A percentile compares a stretch with the other conserved stretches of the same genome.
Conservation (phyloP, 2,888 invertebrate species). For the Drosophila paranaensis region DNA sequence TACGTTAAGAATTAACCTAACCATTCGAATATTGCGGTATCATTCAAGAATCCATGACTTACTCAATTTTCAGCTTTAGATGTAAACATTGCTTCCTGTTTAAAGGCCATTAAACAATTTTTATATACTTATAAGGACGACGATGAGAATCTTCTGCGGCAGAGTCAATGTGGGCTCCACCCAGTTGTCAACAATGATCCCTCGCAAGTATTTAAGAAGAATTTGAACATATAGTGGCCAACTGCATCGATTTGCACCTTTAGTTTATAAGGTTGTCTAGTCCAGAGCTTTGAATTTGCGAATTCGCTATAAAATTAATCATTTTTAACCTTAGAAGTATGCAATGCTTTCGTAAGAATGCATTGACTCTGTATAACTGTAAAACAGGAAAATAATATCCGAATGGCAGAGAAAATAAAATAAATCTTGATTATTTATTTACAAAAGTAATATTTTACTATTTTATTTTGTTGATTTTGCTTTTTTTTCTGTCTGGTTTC, state of each 20-base stretch:
- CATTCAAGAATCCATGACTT: neutral
- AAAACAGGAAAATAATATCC: neutral
- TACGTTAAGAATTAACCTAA: too few species aligned
- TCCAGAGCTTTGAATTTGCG: neutral
- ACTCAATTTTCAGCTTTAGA: neutral
- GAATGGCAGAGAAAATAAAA: neutral
- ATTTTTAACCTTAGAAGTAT: neutral
- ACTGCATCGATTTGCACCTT: neutral
- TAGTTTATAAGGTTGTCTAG: neutral
- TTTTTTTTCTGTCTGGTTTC: conserved; percentile 44
- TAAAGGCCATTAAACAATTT: too few species aligned
- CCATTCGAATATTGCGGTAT: neutral
- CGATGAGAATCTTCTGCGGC: too few species aligned
- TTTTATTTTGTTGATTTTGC: conserved; percentile 70
- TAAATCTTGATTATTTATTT: conserved; percentile 60
- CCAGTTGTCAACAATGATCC: neutral
- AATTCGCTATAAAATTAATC: too few species aligned
- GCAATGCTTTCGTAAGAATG: neutral
- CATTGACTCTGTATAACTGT: neutral
- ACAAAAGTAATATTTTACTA: conserved; percentile 81
- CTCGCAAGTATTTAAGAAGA: neutral
- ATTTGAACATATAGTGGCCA: neutral
- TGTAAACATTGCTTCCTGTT: neutral
- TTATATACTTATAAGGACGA: too few species aligned
- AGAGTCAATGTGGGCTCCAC: too few species aligned